These are phyloP conservation scores for Montipora foliosa DNA, from an alignment of 64 coral and sea anemone genomes.

Conservation along the genomic window DNA sequence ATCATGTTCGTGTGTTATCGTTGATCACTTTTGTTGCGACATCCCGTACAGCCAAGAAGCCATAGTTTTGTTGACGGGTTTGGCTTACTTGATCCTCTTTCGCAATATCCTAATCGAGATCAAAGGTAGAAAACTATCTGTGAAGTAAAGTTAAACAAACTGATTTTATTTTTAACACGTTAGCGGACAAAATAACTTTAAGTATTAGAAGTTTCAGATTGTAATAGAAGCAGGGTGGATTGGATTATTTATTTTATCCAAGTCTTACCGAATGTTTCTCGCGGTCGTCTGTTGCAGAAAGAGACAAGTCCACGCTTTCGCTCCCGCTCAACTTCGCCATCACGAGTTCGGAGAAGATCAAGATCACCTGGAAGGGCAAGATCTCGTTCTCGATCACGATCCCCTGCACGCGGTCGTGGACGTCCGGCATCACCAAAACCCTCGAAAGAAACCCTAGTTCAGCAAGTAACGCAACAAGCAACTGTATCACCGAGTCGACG, in stretches of 20 bases:
- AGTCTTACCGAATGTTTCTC: background rate
- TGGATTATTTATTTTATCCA: background rate
- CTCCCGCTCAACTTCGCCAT: slow-evolving; percentile 53
- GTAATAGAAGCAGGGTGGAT: background rate
- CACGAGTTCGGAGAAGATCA: slow-evolving; percentile 29
- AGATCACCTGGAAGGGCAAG: slow-evolving; percentile 43
- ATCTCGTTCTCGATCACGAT: slow-evolving; percentile 73
- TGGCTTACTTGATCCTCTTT: no score
- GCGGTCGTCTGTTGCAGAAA: background rate
- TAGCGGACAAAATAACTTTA: no score
- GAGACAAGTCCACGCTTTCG: background rate
- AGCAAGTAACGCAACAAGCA: slow-evolving; percentile 1
- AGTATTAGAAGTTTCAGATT: no score
- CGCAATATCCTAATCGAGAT: no score
- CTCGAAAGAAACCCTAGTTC: slow-evolving; percentile 23
- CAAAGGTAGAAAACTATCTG: no score
- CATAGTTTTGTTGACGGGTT: no score
- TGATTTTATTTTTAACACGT: no score
- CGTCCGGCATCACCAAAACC: background rate
- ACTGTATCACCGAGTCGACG: slow-evolving; percentile 9
- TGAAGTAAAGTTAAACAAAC: no score
- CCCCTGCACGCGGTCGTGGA: slow-evolving; percentile 48
- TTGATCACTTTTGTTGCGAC: no score
- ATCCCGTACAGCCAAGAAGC: no score
- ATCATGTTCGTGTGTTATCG: no score